These are phyloP conservation scores for Leptopilina drosophilae DNA, from an alignment of 2,888 invertebrate genomes.

Conservation along the genomic window DNA sequence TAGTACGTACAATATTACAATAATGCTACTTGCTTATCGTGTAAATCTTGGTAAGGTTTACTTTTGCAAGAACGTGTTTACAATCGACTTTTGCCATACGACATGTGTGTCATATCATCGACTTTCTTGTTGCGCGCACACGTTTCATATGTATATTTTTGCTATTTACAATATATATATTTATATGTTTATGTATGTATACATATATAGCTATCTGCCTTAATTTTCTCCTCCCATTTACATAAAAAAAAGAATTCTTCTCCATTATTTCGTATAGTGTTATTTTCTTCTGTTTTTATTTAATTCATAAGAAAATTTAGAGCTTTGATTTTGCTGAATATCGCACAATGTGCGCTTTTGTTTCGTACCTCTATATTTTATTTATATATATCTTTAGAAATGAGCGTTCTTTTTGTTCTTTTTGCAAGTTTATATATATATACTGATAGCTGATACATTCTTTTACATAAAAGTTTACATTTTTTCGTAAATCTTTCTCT, in stretches of 20 bases:
- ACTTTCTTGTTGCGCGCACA: conserved; percentile 44
- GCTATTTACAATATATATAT: conserved; percentile 61
- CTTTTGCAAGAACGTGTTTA: conserved; percentile 58
- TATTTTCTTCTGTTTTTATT: conserved; percentile 47
- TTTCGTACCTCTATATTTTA: conserved; percentile 47
- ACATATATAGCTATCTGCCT: conserved; percentile 47
- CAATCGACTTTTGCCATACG: conserved; percentile 55
- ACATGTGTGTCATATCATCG: conserved; percentile 43
- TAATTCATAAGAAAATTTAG: conserved; percentile 51
- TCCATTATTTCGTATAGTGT: conserved; percentile 49
- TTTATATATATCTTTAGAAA: conserved; percentile 51
- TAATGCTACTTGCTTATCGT: conserved; percentile 57
- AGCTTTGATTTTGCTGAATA: conserved; percentile 55
- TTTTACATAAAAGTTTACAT: conserved; percentile 31
- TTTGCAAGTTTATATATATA: conserved; percentile 17
- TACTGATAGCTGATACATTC: conserved; percentile 28
- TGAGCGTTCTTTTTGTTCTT: conserved; percentile 46
- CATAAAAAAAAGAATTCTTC: conserved; percentile 49
- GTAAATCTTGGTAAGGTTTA: conserved; percentile 61
- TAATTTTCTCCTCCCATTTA: conserved; percentile 55
- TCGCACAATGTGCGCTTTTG: conserved; percentile 50
- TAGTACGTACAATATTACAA: conserved; percentile 38
- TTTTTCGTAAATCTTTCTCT: background rate
- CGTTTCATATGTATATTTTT: conserved; percentile 53
- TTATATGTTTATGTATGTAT: conserved; percentile 41